Percentiles rank a stretch among this genome's conserved stretches.
Evolutionary conservation across 2,888 invertebrate species (phyloP).

Genomic region (Hemithea aestivaria): DNA sequence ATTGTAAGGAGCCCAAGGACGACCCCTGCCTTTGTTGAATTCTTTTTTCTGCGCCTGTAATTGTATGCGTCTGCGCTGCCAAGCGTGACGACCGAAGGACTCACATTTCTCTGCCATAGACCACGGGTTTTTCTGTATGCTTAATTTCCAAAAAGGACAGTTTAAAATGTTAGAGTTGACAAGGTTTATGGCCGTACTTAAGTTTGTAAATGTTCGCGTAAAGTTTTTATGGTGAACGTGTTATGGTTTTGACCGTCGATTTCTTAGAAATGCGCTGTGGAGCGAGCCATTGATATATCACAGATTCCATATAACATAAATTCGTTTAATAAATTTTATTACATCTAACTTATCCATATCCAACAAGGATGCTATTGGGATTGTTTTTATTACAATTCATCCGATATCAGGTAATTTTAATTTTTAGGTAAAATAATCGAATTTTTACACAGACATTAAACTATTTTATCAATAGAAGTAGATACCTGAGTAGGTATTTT

Average conservation of each 20-base stretch:
- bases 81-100: conserved; percentile 53
- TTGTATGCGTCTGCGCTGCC: conserved; percentile 71
- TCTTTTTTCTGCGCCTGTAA: conserved; percentile 68
- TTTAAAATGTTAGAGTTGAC: conserved; percentile 28
- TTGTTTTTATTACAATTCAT: too few species aligned
- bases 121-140: conserved; percentile 36
- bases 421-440: too few species aligned
- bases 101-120: conserved; percentile 55
- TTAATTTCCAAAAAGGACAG: conserved; percentile 19
- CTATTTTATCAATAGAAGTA: too few species aligned
- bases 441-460: too few species aligned
- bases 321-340: too few species aligned
- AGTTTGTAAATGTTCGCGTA: conserved; percentile 32
- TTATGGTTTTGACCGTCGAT: conserved; percentile 23
- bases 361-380: too few species aligned
- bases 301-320: too few species aligned
- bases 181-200: conserved; percentile 48
- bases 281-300: background rate
- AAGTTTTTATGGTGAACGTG: conserved; percentile 41
- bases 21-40: conserved; percentile 66
- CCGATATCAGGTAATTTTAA: too few species aligned
- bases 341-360: too few species aligned
- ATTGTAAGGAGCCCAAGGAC: conserved; percentile 76
- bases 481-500: too few species aligned
- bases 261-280: conserved; percentile 32